A percentile compares a stretch with the other conserved stretches of the same genome.
Conservation (phyloP, 2,797 vertebrate species). For the Diplodus puntazzo region DNA sequence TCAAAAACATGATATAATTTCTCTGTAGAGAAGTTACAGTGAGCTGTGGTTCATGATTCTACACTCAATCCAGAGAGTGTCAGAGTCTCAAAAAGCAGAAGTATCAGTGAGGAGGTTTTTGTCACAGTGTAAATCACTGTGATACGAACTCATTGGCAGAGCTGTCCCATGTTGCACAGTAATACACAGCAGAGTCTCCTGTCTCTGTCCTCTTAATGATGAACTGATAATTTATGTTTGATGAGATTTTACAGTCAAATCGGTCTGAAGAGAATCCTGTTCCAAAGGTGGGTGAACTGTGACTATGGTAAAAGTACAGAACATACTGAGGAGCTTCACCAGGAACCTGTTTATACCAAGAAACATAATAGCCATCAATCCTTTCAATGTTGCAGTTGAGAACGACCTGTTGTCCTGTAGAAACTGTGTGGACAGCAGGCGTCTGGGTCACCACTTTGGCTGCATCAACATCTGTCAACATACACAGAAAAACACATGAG, state of each 20-base stretch:
- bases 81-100: too few relatives aligned
- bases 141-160: rapidly evolving
- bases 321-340: too few relatives aligned
- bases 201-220: not conserved
- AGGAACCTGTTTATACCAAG: too few relatives aligned
- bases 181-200: not conserved
- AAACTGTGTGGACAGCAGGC: not conserved
- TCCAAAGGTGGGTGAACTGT: not conserved
- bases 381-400: not conserved
- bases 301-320: not conserved
- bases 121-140: not conserved
- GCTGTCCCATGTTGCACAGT: not conserved
- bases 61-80: too few relatives aligned
- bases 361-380: too few relatives aligned
- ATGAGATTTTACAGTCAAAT: constrained; percentile 44
- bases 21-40: too few relatives aligned
- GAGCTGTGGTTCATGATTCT: too few relatives aligned
- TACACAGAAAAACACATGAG: too few relatives aligned
- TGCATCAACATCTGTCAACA: too few relatives aligned
- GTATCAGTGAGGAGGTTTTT: too few relatives aligned
- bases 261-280: constrained; percentile 13
- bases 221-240: constrained; percentile 16
- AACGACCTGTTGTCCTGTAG: constrained; percentile 18
- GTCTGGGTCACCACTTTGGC: too few relatives aligned
- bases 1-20: too few relatives aligned